A percentile compares a stretch with the other conserved stretches of the same genome.
phyloP scores from a whole-genome alignment of 1,140 invertebrate genomes.

The Drosophila seguyi region DNA sequence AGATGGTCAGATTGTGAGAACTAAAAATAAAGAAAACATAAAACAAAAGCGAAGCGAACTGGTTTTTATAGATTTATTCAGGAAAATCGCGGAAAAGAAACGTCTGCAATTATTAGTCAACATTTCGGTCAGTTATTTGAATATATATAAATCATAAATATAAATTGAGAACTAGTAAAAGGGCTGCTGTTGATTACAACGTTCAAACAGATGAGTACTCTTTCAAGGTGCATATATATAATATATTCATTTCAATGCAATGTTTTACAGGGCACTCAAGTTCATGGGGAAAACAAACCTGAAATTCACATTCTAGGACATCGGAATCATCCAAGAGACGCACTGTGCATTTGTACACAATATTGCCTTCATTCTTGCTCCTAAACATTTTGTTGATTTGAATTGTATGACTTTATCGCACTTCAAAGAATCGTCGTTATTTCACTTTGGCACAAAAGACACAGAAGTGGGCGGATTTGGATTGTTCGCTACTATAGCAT shows the following conservation, averaged over 20 bases:
- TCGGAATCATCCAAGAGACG: constrained; percentile 97
- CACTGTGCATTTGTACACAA: constrained; percentile 97
- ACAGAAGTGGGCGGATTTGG: constrained; percentile 32
- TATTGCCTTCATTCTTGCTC: constrained; percentile 92
- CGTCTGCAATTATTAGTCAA: not conserved
- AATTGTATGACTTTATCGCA: constrained; percentile 14
- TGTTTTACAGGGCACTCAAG: constrained; percentile 22
- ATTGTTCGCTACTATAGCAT: constrained; percentile 15
- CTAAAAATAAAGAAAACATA: constrained; percentile 12
- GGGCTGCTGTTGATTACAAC: not conserved
- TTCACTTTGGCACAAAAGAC: constrained; percentile 20
- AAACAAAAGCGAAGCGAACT: not conserved
- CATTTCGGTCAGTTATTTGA: not conserved
- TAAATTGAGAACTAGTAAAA: not conserved
- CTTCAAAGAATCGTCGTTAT: constrained; percentile 6
- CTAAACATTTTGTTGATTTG: constrained; percentile 86
- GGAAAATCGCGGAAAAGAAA: not conserved
- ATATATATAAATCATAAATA: not conserved
- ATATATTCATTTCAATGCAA: not conserved
- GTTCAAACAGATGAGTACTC: not conserved
- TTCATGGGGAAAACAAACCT: constrained; percentile 88
- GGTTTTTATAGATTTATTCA: constrained; percentile 22
- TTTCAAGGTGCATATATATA: not conserved
- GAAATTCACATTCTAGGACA: constrained; percentile 97
- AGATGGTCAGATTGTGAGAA: constrained; percentile 5